A percentile compares a stretch with the other conserved stretches of the same genome.
Conservation (phyloP, 2,888 invertebrate genomes). For the Cybosia mesomella region DNA sequence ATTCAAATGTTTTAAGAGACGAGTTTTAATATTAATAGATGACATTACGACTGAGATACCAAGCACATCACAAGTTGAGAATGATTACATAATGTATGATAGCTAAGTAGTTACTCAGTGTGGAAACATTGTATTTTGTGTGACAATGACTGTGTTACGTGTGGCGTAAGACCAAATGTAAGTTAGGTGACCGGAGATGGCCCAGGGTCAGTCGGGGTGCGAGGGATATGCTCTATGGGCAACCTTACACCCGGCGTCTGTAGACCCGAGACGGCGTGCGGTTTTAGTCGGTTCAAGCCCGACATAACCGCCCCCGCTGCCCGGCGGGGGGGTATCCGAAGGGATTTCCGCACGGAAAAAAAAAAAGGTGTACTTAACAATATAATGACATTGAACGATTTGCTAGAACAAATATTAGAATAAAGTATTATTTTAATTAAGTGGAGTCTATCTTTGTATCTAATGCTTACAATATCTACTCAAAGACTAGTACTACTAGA, state of each 20-base stretch:
- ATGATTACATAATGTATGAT: slow-evolving; percentile 27
- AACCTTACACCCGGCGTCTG: too few relatives aligned
- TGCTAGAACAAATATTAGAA: background rate
- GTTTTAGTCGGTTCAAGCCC: too few relatives aligned
- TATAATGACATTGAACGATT: background rate
- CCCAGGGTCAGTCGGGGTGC: too few relatives aligned
- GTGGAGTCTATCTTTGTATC: background rate
- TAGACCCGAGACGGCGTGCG: too few relatives aligned
- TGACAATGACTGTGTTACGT: background rate
- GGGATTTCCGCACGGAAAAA: too few relatives aligned
- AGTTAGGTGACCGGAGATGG: too few relatives aligned
- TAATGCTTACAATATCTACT: background rate
- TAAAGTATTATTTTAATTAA: background rate
- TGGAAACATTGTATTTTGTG: background rate
- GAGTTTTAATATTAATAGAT: slow-evolving; percentile 48
- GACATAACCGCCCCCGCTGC: too few relatives aligned
- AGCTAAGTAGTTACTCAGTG: background rate
- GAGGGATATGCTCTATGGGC: too few relatives aligned
- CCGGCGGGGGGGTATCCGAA: too few relatives aligned
- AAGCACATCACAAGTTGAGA: slow-evolving; percentile 9
- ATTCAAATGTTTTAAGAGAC: slow-evolving; percentile 54
- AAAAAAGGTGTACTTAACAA: background rate
- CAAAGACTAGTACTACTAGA: background rate
- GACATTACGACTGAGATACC: slow-evolving; percentile 42
- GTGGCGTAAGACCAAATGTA: background rate